These are phyloP conservation scores for Ranitomeya variabilis DNA, from an alignment of 2,113 vertebrate species.

Conservation along the genomic window DNA sequence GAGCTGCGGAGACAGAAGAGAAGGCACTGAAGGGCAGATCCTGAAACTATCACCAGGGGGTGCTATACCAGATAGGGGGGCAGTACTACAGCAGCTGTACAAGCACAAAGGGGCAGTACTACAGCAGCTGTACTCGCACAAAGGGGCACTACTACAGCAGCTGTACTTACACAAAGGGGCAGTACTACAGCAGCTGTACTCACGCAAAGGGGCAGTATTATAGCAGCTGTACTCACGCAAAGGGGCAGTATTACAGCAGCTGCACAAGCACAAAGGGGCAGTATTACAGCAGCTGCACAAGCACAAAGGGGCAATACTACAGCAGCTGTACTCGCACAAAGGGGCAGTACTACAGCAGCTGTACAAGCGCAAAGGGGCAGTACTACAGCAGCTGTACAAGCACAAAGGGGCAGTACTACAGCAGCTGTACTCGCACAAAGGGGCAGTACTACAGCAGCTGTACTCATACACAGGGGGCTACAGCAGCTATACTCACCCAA, in stretches of 20 bases:
- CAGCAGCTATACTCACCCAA: neutral
- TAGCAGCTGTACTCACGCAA: neutral
- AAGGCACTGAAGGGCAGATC: neutral
- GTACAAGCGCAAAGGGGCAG: neutral
- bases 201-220: neutral
- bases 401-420: neutral
- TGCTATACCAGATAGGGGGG: neutral
- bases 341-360: neutral
- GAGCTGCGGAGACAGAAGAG: conserved; percentile 63
- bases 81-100: neutral
- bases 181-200: neutral
- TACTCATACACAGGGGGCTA: neutral
- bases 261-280: neutral
- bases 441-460: neutral
- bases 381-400: neutral
- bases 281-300: neutral
- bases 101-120: neutral
- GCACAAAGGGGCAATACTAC: neutral
- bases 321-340: neutral
- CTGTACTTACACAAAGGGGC: neutral
- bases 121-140: neutral
- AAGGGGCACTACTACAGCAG: neutral
- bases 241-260: neutral
- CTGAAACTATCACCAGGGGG: too few species aligned
- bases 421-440: neutral